A percentile compares a stretch with the other conserved stretches of the same genome.
These are phyloP conservation scores for Aptenodytes forsteri DNA, from an alignment of 2,113 vertebrate genomes.

Conservation along the genomic window DNA sequence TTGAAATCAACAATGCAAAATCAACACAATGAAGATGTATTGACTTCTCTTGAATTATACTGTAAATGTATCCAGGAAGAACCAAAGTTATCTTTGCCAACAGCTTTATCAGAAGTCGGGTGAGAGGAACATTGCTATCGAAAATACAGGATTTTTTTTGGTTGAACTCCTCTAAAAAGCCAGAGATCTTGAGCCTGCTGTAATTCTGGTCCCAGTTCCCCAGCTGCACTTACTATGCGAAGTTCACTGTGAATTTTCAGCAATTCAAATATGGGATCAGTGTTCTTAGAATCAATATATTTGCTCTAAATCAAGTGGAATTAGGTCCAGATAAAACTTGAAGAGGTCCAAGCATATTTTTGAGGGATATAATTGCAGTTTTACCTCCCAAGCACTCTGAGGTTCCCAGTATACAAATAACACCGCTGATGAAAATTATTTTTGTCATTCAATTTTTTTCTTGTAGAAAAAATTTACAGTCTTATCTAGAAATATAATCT, in stretches of 20 bases:
- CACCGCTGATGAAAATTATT: not conserved
- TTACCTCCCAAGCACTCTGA: not conserved
- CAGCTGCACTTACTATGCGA: not conserved
- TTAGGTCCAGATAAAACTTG: not conserved
- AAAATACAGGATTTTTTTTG: not conserved
- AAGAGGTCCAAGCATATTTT: not conserved
- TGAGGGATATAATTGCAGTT: not conserved
- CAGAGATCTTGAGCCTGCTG: not conserved
- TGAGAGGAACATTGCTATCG: not conserved
- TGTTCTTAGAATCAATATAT: not conserved
- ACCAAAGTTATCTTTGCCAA: not conserved
- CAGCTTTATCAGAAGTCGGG: not conserved
- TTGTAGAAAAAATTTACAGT: not conserved
- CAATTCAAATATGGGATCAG: not conserved
- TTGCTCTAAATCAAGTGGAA: not conserved
- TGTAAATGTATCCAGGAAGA: not conserved
- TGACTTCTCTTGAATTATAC: not conserved
- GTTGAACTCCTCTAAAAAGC: not conserved
- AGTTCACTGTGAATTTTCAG: not conserved
- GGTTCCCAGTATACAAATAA: not conserved
- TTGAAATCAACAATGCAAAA: not conserved
- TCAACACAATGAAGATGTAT: not conserved
- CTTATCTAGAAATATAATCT: not conserved
- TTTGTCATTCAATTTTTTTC: not conserved
- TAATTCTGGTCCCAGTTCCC: not conserved